Evolutionary conservation across 2,113 vertebrate genomes (phyloP).

Genomic region (Casuarius casuarius): DNA sequence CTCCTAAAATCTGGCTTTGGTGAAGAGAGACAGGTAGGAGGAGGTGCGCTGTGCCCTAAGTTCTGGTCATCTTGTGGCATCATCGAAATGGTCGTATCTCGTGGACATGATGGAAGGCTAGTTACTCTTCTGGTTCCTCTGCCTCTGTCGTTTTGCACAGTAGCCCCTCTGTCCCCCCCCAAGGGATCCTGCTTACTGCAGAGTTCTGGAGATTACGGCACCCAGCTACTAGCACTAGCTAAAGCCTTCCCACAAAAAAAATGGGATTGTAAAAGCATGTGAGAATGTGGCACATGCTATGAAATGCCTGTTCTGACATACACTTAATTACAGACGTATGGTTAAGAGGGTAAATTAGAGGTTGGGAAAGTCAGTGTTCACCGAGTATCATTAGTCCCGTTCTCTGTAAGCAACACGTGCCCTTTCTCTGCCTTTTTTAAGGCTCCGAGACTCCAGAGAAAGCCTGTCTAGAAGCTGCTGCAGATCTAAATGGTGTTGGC

Average conservation of each 20-base stretch:
- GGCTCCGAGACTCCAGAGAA: background rate
- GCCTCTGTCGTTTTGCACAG: background rate
- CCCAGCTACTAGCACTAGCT: background rate
- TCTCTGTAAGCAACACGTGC: background rate
- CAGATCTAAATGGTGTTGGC: background rate
- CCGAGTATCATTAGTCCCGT: background rate
- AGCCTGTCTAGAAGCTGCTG: background rate
- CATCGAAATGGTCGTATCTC: background rate
- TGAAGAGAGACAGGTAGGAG: background rate
- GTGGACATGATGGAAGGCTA: background rate
- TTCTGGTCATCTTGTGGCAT: background rate
- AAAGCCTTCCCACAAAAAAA: rapidly evolving
- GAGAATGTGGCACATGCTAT: background rate
- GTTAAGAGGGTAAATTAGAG: background rate
- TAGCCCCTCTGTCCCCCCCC: background rate
- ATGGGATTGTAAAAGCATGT: background rate
- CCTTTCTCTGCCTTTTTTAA: background rate
- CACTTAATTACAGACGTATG: background rate
- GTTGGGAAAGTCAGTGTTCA: background rate
- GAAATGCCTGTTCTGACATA: background rate
- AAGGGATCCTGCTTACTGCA: background rate
- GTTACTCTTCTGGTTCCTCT: background rate
- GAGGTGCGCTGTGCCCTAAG: background rate
- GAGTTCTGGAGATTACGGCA: background rate
- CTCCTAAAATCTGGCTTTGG: background rate